Percentiles rank a stretch among this genome's conserved stretches.
Conservation (phyloP, 2,113 vertebrate genomes). For the Xenopus tropicalis region UCB_Xtro_10.0 CM004450.2:65928001-65928500, state of each 20-base stretch:
- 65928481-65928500: no score
- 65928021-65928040: conserved; percentile 20
- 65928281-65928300: not conserved
- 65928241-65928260: conserved; percentile 13
- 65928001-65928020: not conserved
- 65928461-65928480: no score
- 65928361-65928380: no score
- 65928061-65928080: conserved; percentile 28
- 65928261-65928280: not conserved
- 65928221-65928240: conserved; percentile 27
- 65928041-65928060: conserved; percentile 26
- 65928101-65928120: conserved; percentile 27
- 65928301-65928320: no score
- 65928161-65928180: conserved; percentile 34
- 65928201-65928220: conserved; percentile 31
- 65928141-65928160: conserved; percentile 36
- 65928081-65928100: conserved; percentile 31
- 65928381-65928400: no score
- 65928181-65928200: conserved; percentile 28
- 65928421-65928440: no score
- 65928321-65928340: no score
- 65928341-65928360: no score
- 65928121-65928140: conserved; percentile 28
- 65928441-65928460: no score
- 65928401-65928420: no score